A percentile compares a stretch with the other conserved stretches of the same genome.
phyloP scores from a whole-genome alignment of 2,113 vertebrate species.

The Pygoscelis antarcticus region DNA sequence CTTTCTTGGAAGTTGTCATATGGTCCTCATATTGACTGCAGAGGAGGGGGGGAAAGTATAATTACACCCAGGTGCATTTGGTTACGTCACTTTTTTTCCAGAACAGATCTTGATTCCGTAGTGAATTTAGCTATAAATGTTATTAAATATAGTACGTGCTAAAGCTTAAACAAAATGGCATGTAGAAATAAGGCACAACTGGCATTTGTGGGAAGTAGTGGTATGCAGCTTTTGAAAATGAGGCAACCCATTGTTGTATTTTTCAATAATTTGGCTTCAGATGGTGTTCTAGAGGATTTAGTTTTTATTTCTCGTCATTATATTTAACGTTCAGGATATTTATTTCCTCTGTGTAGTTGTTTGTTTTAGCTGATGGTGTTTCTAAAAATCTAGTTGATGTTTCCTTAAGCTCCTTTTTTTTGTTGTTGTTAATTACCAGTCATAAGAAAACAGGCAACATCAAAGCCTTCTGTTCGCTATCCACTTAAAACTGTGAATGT shows the following conservation, averaged over 20 bases:
- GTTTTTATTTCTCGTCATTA: not conserved
- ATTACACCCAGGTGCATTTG: not conserved
- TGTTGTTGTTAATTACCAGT: not conserved
- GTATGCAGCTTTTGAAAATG: not conserved
- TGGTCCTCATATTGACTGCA: not conserved
- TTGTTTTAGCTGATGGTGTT: not conserved
- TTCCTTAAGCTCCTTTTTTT: not conserved
- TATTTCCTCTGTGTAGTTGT: not conserved
- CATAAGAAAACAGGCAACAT: not conserved
- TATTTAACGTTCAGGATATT: not conserved
- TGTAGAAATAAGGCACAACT: not conserved
- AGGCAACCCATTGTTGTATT: not conserved
- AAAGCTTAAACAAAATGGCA: not conserved
- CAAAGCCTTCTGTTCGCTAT: not conserved
- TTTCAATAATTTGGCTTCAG: not conserved
- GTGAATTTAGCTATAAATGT: not conserved
- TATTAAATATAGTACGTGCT: not conserved
- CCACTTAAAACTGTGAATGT: not conserved
- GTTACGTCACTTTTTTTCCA: not conserved
- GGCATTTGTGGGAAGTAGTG: not conserved
- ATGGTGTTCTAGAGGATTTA: not conserved
- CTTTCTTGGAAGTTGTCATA: not conserved
- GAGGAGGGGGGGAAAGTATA: not conserved
- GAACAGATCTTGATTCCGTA: not conserved
- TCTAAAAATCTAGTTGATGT: not conserved